Evolutionary conservation across 2,113 vertebrate species (phyloP).

Genomic region (Ranitomeya variabilis): DNA sequence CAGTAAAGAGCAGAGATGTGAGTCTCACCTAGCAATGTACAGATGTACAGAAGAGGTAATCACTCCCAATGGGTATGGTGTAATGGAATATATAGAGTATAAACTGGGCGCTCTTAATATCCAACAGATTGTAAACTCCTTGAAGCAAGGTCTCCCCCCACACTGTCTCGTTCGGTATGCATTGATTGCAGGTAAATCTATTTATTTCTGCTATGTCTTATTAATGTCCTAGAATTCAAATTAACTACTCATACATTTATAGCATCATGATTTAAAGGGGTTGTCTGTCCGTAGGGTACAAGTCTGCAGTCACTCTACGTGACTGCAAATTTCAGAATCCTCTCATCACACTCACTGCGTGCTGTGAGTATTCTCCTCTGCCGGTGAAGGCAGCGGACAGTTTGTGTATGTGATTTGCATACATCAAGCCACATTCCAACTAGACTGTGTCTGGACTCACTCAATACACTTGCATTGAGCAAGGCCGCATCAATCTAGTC

Average conservation of each 20-base stretch:
- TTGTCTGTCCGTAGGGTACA: too few relatives aligned
- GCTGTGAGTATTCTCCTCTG: too few relatives aligned
- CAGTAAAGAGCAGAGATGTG: constrained; percentile 9
- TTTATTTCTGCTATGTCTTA: background rate
- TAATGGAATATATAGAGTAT: constrained; percentile 29
- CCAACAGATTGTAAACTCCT: constrained; percentile 10
- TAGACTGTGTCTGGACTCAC: too few relatives aligned
- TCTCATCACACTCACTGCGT: too few relatives aligned
- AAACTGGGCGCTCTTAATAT: background rate
- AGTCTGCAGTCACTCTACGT: too few relatives aligned
- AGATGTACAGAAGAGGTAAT: constrained; percentile 17
- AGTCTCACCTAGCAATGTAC: constrained; percentile 25
- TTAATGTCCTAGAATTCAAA: background rate
- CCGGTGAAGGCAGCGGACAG: too few relatives aligned
- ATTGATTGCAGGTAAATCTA: background rate
- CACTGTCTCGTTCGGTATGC: background rate
- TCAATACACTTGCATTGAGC: too few relatives aligned
- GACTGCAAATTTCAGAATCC: too few relatives aligned
- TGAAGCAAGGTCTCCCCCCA: background rate
- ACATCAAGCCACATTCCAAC: too few relatives aligned
- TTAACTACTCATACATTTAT: background rate
- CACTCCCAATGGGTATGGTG: constrained; percentile 12
- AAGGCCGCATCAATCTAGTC: too few relatives aligned
- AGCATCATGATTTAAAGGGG: background rate
- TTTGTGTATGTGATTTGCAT: too few relatives aligned